Conservation (phyloP, 2,888 invertebrate genomes). For the Drosophila picticornis region DNA sequence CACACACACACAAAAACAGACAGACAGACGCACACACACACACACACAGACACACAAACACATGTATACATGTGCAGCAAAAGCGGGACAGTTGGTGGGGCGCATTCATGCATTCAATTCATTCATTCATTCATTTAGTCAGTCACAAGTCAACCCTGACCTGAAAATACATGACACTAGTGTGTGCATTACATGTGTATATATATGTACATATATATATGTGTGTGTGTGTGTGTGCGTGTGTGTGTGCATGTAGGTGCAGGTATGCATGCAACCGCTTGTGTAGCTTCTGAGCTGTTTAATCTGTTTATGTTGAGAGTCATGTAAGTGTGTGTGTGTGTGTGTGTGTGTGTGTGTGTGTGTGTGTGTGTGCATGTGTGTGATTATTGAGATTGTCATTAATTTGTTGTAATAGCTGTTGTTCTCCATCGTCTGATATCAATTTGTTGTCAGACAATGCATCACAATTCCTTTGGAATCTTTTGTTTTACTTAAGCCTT, state of each 20-base stretch:
- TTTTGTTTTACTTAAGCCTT: background rate
- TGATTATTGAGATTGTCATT: slow-evolving; percentile 45
- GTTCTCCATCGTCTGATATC: slow-evolving; percentile 22
- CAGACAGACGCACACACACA: slow-evolving; percentile 22
- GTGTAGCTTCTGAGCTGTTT: slow-evolving; percentile 43
- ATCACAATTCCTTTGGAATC: slow-evolving; percentile 4
- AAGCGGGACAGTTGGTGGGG: slow-evolving; percentile 57
- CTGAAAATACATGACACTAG: slow-evolving; percentile 77
- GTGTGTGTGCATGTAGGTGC: slow-evolving; percentile 40
- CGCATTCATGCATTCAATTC: slow-evolving; percentile 79
- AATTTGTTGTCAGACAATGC: background rate
- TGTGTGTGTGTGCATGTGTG: slow-evolving; percentile 19
- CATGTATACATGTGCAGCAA: background rate
- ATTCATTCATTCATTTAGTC: slow-evolving; percentile 77
- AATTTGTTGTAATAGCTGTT: slow-evolving; percentile 30
- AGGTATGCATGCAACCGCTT: slow-evolving; percentile 53
- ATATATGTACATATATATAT: slow-evolving; percentile 5
- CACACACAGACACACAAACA: background rate
- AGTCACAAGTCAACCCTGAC: slow-evolving; percentile 85
- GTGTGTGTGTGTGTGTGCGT: slow-evolving; percentile 11
- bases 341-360: slow-evolving; percentile 16
- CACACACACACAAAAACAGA: slow-evolving; percentile 41
- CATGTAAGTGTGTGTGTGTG: slow-evolving; percentile 13
- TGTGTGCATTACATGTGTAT: slow-evolving; percentile 59
- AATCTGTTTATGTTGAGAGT: slow-evolving; percentile 39